phyloP scores from a whole-genome alignment of 2,113 vertebrate genomes.

The Cricetomys ansorgei region DNA sequence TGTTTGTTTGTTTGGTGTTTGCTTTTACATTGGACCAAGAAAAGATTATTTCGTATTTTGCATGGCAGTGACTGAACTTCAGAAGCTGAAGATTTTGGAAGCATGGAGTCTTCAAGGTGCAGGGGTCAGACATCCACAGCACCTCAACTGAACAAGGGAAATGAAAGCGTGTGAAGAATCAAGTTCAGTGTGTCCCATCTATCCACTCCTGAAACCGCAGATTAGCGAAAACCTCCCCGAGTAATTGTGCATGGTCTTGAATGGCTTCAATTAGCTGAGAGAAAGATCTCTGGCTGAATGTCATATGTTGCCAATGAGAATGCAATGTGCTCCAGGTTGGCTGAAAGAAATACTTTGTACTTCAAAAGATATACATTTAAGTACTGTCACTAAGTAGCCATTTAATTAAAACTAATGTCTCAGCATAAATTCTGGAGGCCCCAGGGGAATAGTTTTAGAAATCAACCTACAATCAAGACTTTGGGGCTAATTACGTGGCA shows the following conservation, averaged over 20 bases:
- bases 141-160: neutral
- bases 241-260: neutral
- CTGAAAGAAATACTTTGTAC: neutral
- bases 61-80: neutral
- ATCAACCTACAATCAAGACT: constrained; percentile 49
- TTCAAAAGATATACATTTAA: constrained; percentile 48
- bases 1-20: neutral
- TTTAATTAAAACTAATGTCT: constrained; percentile 64
- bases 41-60: constrained; percentile 30
- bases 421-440: constrained; percentile 9
- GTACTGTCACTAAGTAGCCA: constrained; percentile 10
- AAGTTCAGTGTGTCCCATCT: neutral
- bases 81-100: neutral
- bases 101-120: neutral
- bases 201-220: neutral
- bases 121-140: neutral
- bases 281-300: neutral
- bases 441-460: neutral
- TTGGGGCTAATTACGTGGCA: constrained; percentile 33
- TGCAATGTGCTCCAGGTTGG: neutral
- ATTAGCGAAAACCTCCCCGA: neutral
- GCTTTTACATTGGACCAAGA: neutral
- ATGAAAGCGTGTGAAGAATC: neutral
- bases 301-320: neutral
- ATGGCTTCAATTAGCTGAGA: neutral